These are phyloP conservation scores for Ectropis grisescens DNA, from an alignment of 1,140 invertebrate species.

Conservation along the genomic window DNA sequence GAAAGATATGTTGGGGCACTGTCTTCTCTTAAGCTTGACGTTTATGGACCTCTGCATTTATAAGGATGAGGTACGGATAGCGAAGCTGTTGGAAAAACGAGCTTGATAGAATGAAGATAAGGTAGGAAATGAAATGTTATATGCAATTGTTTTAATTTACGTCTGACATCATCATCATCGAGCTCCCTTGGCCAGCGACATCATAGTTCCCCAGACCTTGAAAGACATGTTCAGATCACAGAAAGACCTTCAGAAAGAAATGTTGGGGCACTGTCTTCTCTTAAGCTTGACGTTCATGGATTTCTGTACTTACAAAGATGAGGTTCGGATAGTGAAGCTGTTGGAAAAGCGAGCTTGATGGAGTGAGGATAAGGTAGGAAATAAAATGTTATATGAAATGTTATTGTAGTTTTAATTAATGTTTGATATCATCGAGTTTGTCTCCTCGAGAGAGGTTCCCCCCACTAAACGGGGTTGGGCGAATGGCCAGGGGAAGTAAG, in stretches of 20 bases:
- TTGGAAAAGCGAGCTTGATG: conserved; percentile 20
- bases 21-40: conserved; percentile 46
- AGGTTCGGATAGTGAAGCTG: conserved; percentile 36
- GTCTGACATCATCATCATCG: too few relatives aligned
- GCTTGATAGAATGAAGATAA: conserved; percentile 12
- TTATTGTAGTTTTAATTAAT: too few relatives aligned
- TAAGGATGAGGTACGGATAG: conserved; percentile 41
- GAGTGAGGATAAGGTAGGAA: not conserved
- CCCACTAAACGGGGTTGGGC: too few relatives aligned
- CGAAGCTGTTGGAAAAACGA: conserved; percentile 25
- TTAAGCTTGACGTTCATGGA: conserved; percentile 62
- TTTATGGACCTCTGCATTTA: conserved; percentile 65
- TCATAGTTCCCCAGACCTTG: conserved; percentile 26
- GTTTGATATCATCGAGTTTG: too few relatives aligned
- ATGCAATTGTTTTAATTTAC: too few relatives aligned
- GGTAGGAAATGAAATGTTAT: too few relatives aligned
- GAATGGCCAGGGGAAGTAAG: too few relatives aligned
- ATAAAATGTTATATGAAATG: too few relatives aligned
- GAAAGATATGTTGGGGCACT: conserved; percentile 57
- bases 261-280: conserved; percentile 53
- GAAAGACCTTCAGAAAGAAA: conserved; percentile 50
- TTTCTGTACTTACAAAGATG: conserved; percentile 53
- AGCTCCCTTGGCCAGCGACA: too few relatives aligned
- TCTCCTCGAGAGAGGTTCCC: too few relatives aligned
- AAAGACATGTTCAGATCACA: conserved; percentile 31